Percentiles rank a stretch among this genome's conserved stretches.
phyloP scores from a whole-genome alignment of 2,797 vertebrate species.

The Pseudotriccus pelzelni region DNA sequence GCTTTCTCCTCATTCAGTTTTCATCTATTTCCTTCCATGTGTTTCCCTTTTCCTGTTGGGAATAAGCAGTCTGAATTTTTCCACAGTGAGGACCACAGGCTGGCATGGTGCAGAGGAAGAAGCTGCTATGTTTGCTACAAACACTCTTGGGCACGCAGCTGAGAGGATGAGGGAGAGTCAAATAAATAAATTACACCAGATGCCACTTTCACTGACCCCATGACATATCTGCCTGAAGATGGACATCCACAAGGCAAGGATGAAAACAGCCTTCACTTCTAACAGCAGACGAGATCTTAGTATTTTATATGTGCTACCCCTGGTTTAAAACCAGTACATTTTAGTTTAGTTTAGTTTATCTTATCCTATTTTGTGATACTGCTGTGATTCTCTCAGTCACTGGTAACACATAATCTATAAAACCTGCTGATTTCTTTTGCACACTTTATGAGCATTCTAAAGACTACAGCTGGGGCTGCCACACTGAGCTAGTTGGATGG shows the following conservation, averaged over 20 bases:
- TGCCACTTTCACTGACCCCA: background rate
- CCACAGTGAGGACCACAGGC: background rate
- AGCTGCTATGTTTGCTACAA: background rate
- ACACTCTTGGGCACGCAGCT: background rate
- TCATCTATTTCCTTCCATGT: background rate
- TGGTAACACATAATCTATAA: background rate
- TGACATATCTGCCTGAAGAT: background rate
- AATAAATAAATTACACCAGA: background rate
- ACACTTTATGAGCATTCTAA: background rate
- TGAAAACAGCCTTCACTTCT: background rate
- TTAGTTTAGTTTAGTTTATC: background rate
- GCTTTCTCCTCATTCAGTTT: background rate
- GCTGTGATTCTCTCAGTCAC: background rate
- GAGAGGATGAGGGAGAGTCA: background rate
- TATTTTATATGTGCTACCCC: accelerated
- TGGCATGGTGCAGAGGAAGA: background rate
- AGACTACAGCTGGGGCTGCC: background rate
- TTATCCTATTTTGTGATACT: background rate
- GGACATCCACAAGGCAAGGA: background rate
- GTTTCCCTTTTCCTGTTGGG: background rate
- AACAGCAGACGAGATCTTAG: background rate
- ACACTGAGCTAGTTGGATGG: too few relatives aligned
- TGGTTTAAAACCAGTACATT: background rate
- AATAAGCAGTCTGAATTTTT: background rate
- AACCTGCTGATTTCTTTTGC: background rate